phyloP scores from a whole-genome alignment of 2,797 vertebrate genomes.

The Paramormyrops hopkinsi region DNA sequence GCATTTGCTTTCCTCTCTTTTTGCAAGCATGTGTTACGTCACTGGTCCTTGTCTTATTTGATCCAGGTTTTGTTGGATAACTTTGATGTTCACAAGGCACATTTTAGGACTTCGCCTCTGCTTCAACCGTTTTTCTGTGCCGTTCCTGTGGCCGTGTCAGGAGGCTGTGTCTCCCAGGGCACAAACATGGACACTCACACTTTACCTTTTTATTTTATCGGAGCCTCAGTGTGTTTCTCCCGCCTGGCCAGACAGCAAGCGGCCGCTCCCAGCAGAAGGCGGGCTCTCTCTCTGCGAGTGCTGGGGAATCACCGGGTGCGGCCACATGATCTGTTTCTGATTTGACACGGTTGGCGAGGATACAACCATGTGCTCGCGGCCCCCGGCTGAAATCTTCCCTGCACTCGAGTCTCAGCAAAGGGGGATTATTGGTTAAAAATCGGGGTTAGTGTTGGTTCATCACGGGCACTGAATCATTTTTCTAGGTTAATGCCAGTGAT shows the following conservation, averaged over 20 bases:
- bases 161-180: too few relatives aligned
- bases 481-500: not conserved
- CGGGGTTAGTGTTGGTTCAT: not conserved
- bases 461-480: not conserved
- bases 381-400: not conserved
- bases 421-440: not conserved
- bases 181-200: not conserved
- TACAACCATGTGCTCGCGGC: not conserved
- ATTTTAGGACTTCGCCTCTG: not conserved
- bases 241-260: not conserved
- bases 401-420: not conserved
- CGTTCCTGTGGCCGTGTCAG: not conserved
- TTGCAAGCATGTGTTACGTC: not conserved
- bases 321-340: not conserved
- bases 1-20: not conserved
- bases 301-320: not conserved
- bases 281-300: not conserved
- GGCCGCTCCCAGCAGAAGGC: not conserved
- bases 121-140: not conserved
- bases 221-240: not conserved
- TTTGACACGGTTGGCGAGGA: not conserved
- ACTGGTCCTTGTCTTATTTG: not conserved
- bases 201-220: not conserved
- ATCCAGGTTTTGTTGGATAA: not conserved
- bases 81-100: not conserved